phyloP scores from a whole-genome alignment of 2,888 invertebrate genomes.

The Microplitis manilae region DNA sequence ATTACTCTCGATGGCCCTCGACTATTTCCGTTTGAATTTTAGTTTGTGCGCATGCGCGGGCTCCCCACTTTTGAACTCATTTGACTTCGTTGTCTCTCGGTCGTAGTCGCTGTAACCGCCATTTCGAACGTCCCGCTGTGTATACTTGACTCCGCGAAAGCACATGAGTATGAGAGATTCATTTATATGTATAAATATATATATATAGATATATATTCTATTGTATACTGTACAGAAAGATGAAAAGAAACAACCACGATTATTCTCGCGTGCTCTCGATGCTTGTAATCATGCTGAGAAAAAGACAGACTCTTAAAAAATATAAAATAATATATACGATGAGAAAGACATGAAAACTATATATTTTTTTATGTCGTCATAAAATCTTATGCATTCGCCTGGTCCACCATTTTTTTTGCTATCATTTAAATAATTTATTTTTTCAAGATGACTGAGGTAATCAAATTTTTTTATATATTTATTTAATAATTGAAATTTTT shows the following conservation, averaged over 20 bases:
- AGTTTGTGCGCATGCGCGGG: conserved; percentile 27
- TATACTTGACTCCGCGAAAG: conserved; percentile 60
- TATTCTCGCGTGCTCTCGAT: conserved; percentile 5
- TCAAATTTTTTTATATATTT: too few species aligned
- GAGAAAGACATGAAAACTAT: too few species aligned
- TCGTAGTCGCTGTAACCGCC: conserved; percentile 63
- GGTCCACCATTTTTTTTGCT: too few species aligned
- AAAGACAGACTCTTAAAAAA: background rate
- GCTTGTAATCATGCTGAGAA: background rate
- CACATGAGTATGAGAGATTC: conserved; percentile 41
- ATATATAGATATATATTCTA: conserved; percentile 3
- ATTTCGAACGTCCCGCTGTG: conserved; percentile 53
- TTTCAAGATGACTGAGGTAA: too few species aligned
- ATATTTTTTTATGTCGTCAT: too few species aligned
- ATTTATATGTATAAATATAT: conserved; percentile 38
- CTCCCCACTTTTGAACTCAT: conserved; percentile 5
- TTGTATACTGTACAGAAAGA: conserved; percentile 5
- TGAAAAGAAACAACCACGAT: background rate
- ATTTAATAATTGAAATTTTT: too few species aligned
- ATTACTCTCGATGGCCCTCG: conserved; percentile 49
- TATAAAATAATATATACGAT: too few species aligned
- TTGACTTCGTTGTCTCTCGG: conserved; percentile 14
- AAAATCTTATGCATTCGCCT: too few species aligned
- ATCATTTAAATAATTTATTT: too few species aligned
- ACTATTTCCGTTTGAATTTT: conserved; percentile 46